A percentile compares a stretch with the other conserved stretches of the same genome.
phyloP scores from a whole-genome alignment of 1,140 invertebrate species.

The Berghia stephanieae region DNA sequence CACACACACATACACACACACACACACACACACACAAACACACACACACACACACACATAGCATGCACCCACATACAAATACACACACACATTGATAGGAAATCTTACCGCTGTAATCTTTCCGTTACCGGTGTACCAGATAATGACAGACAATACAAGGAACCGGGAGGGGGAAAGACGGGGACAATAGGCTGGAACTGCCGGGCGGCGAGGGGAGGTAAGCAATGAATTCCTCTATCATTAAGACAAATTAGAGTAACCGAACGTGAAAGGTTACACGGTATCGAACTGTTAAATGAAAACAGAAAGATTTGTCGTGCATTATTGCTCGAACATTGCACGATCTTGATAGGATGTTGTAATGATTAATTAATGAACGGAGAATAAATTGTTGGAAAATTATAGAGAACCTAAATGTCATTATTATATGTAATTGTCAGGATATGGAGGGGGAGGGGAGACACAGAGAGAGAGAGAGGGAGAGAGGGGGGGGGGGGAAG shows the following conservation, averaged over 20 bases:
- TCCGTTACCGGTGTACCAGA: background rate
- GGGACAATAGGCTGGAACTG: background rate
- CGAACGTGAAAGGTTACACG: background rate
- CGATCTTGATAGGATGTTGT: background rate
- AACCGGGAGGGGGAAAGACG: background rate
- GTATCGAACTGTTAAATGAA: background rate
- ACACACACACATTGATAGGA: background rate
- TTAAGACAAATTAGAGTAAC: background rate
- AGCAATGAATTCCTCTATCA: background rate
- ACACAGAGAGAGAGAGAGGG: background rate
- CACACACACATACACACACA: background rate
- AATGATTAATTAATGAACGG: too few relatives aligned
- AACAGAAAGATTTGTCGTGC: background rate
- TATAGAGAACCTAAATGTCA: background rate
- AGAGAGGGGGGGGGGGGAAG: background rate
- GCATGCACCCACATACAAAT: constrained; percentile 1
- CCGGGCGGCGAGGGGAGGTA: background rate
- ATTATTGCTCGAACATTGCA: background rate
- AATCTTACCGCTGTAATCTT: background rate
- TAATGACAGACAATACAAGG: background rate
- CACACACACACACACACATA: background rate
- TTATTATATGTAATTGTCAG: background rate
- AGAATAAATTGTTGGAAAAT: background rate
- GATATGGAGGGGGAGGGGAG: background rate
- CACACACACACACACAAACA: background rate